These are phyloP conservation scores for Chironex yamaguchii DNA, from an alignment of 30 jellyfish, hydroid and myxozoan genomes.

Conservation along the genomic window DNA sequence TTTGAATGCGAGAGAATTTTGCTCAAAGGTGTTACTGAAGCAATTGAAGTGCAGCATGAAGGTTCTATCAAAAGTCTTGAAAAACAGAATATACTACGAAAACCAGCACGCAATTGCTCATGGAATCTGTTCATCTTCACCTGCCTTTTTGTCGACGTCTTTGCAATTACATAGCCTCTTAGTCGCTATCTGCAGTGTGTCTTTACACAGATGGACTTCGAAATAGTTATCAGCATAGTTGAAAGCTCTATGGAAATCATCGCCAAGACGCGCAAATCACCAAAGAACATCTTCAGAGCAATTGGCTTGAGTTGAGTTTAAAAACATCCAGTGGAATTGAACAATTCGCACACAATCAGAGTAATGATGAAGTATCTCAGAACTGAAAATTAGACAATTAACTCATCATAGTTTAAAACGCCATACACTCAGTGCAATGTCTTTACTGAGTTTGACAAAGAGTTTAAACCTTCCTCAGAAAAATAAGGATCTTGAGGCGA, in stretches of 20 bases:
- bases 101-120: neutral
- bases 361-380: too few relatives aligned
- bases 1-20: slow-evolving; percentile 54
- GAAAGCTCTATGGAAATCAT: neutral
- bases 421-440: too few relatives aligned
- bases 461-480: too few relatives aligned
- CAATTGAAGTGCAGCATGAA: slow-evolving; percentile 7
- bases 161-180: neutral
- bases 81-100: neutral
- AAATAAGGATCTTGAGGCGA: too few relatives aligned
- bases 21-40: slow-evolving; percentile 16
- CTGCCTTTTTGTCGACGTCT: neutral
- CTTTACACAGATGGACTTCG: neutral
- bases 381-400: too few relatives aligned
- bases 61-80: slow-evolving; percentile 1
- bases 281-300: neutral
- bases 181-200: neutral
- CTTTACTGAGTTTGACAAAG: too few relatives aligned
- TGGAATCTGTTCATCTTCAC: neutral
- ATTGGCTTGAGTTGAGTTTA: too few relatives aligned
- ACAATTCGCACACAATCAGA: too few relatives aligned
- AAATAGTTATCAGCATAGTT: neutral
- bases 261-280: neutral
- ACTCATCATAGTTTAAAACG: too few relatives aligned
- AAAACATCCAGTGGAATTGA: too few relatives aligned